A percentile compares a stretch with the other conserved stretches of the same genome.
Evolutionary conservation across 2,888 invertebrate species (phyloP).

Genomic region (Spisula solida): DNA sequence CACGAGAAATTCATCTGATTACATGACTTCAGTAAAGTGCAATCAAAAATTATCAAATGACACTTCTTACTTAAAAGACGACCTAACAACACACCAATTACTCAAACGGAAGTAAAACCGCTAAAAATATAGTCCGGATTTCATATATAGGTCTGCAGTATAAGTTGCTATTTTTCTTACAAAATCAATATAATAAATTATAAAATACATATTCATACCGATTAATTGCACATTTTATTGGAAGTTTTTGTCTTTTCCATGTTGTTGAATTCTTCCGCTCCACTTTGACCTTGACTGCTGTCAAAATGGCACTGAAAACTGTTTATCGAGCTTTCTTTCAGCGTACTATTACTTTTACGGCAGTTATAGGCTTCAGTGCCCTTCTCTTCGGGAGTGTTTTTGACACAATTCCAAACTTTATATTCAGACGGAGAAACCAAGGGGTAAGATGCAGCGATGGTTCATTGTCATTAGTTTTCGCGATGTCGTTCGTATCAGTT

Average conservation of each 20-base stretch:
- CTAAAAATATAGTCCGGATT: conserved; percentile 29
- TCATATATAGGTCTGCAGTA: background rate
- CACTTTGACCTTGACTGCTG: conserved; percentile 32
- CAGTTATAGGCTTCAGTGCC: background rate
- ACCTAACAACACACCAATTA: conserved; percentile 34
- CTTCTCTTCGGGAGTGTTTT: conserved; percentile 21
- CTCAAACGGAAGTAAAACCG: conserved; percentile 32
- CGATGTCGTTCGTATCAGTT: background rate
- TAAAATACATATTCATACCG: too few species aligned
- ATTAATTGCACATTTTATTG: background rate
- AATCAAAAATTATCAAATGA: background rate
- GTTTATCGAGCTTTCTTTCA: conserved; percentile 18
- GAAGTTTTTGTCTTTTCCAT: background rate
- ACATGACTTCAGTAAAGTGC: background rate
- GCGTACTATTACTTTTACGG: conserved; percentile 9
- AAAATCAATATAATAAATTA: too few species aligned
- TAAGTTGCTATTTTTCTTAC: too few species aligned
- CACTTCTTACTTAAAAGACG: background rate
- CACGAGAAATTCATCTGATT: background rate
- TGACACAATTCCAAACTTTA: background rate
- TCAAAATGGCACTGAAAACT: conserved; percentile 24
- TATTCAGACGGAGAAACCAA: background rate
- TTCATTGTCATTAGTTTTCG: conserved; percentile 30
- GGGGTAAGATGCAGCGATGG: conserved; percentile 7
- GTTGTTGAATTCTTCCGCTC: background rate